Conservation (phyloP, 2,888 invertebrate species). For the Steromphala cineraria region DNA sequence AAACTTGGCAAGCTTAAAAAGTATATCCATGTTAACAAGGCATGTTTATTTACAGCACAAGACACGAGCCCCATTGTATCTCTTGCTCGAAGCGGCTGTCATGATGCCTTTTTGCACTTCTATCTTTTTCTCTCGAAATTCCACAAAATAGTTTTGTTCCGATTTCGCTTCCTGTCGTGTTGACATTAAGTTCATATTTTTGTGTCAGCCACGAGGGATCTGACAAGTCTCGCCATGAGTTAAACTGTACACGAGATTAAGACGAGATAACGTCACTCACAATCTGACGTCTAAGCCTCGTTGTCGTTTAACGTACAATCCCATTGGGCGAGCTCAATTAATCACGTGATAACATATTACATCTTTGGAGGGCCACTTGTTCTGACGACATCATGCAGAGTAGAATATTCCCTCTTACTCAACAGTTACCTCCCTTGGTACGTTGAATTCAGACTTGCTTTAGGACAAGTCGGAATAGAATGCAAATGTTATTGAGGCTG, state of each 20-base stretch:
- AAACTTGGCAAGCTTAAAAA: no score
- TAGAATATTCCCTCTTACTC: neutral
- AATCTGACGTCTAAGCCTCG: conserved; percentile 10
- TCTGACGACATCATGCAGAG: neutral
- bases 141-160: neutral
- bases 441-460: neutral
- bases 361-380: conserved; percentile 11
- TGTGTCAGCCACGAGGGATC: neutral
- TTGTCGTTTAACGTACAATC: neutral
- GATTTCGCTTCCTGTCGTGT: neutral
- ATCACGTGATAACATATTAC: conserved; percentile 13
- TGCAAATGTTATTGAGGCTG: neutral
- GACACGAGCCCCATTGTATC: no score
- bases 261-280: conserved; percentile 12
- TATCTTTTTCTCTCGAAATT: neutral
- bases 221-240: neutral
- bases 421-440: neutral
- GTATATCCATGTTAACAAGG: no score
- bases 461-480: no score
- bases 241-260: neutral
- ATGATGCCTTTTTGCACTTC: neutral
- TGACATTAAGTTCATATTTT: conserved; percentile 8
- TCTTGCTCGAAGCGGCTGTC: neutral
- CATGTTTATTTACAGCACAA: no score
- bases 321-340: neutral